phyloP scores from a whole-genome alignment of 2,888 invertebrate species.

The Temnothorax ravouxi region DNA sequence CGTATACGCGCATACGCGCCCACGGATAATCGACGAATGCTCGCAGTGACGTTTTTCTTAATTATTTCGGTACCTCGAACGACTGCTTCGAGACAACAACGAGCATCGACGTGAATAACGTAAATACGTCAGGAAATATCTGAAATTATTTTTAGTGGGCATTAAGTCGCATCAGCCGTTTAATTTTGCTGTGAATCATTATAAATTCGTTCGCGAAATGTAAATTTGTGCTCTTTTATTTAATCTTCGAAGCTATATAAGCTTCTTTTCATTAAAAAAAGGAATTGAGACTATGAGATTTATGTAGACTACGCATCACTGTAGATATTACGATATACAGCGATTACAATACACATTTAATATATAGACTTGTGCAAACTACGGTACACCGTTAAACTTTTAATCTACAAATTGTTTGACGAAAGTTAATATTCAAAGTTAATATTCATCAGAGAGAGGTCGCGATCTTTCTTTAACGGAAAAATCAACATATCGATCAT shows the following conservation, averaged over 20 bases:
- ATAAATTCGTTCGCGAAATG: neutral
- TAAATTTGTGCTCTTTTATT: neutral
- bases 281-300: neutral
- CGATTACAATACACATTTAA: neutral
- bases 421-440: conserved; percentile 21
- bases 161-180: neutral
- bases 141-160: conserved; percentile 2
- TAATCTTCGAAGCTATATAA: neutral
- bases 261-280: neutral
- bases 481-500: neutral
- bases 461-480: neutral
- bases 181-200: neutral
- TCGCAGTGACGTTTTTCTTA: conserved; percentile 25
- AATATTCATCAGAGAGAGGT: neutral
- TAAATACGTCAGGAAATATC: neutral
- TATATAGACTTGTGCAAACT: neutral
- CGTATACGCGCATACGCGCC: neutral
- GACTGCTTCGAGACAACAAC: neutral
- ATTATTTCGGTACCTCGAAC: neutral
- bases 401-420: neutral
- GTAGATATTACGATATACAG: neutral
- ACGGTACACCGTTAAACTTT: neutral
- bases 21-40: conserved; percentile 29
- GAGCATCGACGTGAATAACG: neutral
- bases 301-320: neutral